These are phyloP conservation scores for Crossocerus cetratus DNA, from an alignment of 2,888 invertebrate genomes.

Conservation along the genomic window DNA sequence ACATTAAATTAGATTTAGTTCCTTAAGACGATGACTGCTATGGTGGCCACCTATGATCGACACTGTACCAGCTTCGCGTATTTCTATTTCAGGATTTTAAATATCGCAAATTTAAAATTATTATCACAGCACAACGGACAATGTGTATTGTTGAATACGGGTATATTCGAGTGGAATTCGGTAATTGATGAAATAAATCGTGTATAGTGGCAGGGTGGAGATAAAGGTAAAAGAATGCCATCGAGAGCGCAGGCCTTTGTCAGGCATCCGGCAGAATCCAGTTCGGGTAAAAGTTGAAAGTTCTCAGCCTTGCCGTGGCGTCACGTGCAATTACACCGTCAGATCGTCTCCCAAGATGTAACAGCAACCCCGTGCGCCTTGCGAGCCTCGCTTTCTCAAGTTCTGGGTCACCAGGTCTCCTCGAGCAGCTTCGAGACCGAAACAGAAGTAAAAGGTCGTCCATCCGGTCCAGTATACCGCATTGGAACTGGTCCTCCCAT, in stretches of 20 bases:
- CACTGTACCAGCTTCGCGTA: no score
- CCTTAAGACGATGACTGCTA: no score
- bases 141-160: no score
- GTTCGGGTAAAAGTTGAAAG: constrained; percentile 2
- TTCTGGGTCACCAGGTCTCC: constrained; percentile 71
- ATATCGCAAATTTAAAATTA: no score
- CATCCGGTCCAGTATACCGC: constrained; percentile 31
- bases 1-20: no score
- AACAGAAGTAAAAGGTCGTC: constrained; percentile 55
- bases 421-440: constrained; percentile 25
- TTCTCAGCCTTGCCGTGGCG: constrained; percentile 33
- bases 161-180: no score
- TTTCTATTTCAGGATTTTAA: no score
- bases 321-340: constrained; percentile 69
- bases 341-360: constrained; percentile 55
- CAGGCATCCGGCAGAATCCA: background rate
- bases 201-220: no score
- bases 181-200: no score
- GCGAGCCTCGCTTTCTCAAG: constrained; percentile 66
- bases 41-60: no score
- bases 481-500: constrained; percentile 14
- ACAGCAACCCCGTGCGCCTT: constrained; percentile 22
- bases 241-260: background rate
- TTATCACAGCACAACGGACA: no score
- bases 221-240: background rate